Percentiles rank a stretch among this genome's conserved stretches.
phyloP scores from a whole-genome alignment of 2,888 invertebrate genomes.

The Coenonympha glycerion region DNA sequence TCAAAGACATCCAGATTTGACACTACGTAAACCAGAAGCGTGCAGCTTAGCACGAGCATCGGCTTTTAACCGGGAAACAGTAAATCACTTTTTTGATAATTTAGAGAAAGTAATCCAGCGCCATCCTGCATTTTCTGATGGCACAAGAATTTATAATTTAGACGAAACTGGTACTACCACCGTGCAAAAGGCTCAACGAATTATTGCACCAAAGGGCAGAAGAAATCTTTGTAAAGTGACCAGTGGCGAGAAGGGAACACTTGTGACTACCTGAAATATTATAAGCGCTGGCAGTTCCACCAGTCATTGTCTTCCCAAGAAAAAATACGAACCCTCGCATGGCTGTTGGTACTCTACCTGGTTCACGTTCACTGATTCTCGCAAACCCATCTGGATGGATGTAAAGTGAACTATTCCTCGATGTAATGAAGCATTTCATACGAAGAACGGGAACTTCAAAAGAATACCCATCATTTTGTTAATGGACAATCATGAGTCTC shows the following conservation, averaged over 20 bases:
- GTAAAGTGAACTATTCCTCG: slow-evolving; percentile 38
- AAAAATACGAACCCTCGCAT: not conserved
- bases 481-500: slow-evolving; percentile 44
- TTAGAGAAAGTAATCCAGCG: not conserved
- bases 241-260: not conserved
- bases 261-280: not conserved
- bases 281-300: not conserved
- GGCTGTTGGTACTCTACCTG: slow-evolving; percentile 34
- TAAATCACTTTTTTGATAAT: not conserved
- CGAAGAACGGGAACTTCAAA: slow-evolving; percentile 27
- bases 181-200: not conserved
- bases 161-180: not conserved
- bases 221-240: not conserved
- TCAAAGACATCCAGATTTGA: not conserved
- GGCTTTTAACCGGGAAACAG: not conserved
- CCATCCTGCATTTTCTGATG: not conserved
- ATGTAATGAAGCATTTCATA: slow-evolving; percentile 45
- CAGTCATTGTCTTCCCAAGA: not conserved
- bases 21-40: not conserved
- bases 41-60: not conserved
- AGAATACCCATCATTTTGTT: slow-evolving; percentile 37
- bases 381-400: slow-evolving; percentile 45
- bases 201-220: not conserved
- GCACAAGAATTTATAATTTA: not conserved
- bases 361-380: slow-evolving; percentile 39